Evolutionary conservation across 2,797 vertebrate species (phyloP), one percentile per base, ranked within the genome.

Genomic region (Coendou prehensilis): DNA sequence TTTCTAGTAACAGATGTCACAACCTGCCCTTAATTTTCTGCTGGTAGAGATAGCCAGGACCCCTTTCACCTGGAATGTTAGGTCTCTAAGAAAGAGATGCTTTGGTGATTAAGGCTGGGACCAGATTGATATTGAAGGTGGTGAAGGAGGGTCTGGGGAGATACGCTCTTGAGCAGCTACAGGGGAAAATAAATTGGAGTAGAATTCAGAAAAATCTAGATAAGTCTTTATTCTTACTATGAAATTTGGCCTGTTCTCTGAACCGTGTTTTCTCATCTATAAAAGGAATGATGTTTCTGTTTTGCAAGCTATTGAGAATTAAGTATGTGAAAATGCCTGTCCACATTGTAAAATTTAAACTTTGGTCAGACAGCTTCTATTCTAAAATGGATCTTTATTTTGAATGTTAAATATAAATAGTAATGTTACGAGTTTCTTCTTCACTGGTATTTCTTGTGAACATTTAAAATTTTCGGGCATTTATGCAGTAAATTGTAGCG

Each of bases 381-480:
- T 93, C 50, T 73, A 76, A 96, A 95, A 54, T 63, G 22, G 59
- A 78, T 81, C 30, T 96, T 88, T 86, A 79, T 95, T 96, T 96
- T 91, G 52, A 87, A 71, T 80, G 17, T 84, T 95, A 91, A 87
- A 14, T 80, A 90, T 92, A 86, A 75, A 69, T 91, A 90, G 54
- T 79, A 41, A 61, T 69, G 13, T 78, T 86, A 47, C 89, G 82
- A 81, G 22, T 83, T 67, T 91, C 78, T 91, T 20, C 14, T 82
- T 96, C 80, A 56, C 10, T 89, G 17, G 18, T 89, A 87, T 85
- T 95, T 91, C 50, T 15, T 96, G 61, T 89, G 87, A 87, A 91
- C 14, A 26, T 93, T 97, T 93, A 93, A 84, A 73, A 89, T 79
- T 92, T 95, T 37, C n/a, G 91, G 80, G 87, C 45, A 50, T 73